Conservation (phyloP, 2,113 vertebrate species). For the Xerus inauris region DNA sequence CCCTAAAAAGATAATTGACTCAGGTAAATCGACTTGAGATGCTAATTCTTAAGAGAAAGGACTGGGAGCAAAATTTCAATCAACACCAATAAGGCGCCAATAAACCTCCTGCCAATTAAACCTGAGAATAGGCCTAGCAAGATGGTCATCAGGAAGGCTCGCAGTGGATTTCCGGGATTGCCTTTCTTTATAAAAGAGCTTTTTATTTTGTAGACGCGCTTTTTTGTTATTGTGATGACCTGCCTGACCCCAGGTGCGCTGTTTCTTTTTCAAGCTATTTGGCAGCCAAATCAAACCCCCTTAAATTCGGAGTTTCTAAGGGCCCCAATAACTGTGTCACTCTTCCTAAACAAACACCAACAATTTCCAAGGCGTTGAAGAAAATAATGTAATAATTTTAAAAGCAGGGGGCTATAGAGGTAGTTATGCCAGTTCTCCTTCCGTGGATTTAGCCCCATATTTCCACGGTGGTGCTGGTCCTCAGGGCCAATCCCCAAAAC, state of each 20-base stretch:
- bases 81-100: conserved; percentile 79
- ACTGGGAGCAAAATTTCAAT: conserved; percentile 80
- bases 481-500: neutral
- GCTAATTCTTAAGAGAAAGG: conserved; percentile 67
- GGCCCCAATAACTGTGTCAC: conserved; percentile 50
- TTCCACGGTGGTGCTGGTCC: neutral
- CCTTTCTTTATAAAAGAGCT: conserved; percentile 78
- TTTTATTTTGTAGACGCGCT: conserved; percentile 82
- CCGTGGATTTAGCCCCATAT: neutral
- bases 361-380: conserved; percentile 48
- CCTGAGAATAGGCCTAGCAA: conserved; percentile 78
- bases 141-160: conserved; percentile 72
- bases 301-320: conserved; percentile 66
- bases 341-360: conserved; percentile 73
- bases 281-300: conserved; percentile 55
- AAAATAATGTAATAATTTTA: conserved; percentile 30
- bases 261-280: conserved; percentile 75
- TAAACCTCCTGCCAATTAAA: conserved; percentile 81
- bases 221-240: conserved; percentile 82
- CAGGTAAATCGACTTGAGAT: conserved; percentile 51
- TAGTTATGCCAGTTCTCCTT: neutral
- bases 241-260: conserved; percentile 75
- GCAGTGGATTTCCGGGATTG: conserved; percentile 79
- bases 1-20: conserved; percentile 70
- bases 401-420: neutral